Base-by-base conservation (phyloP, 2,113 vertebrate species). In the Dascyllus trimaculatus region DNA sequence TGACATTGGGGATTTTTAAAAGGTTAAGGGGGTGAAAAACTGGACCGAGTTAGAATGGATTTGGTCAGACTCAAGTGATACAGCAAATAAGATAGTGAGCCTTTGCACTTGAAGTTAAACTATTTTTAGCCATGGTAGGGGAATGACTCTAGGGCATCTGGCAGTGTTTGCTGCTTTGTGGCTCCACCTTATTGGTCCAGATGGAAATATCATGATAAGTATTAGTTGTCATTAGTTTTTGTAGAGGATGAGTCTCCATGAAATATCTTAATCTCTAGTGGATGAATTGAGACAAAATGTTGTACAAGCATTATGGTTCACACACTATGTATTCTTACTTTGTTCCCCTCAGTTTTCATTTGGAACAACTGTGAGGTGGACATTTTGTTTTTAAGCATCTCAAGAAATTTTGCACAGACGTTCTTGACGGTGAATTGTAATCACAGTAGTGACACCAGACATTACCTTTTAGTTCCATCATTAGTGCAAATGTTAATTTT, bases 61-160 rank as follows among this genome's bases (percentile, higher is more conserved):
- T 51, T n/a, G n/a, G 21, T 38, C 11, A 43, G 18, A 17, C 21
- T 52, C 17, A 0, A 11, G 46, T 29, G 2, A 54, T 29, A 24
- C 32, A 73, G 24, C 48, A 26, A 26, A 45, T 22, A 64, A 73
- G 9, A 21, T 6, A 21, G 24, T 3, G 5, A 59, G 11, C 25
- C 25, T 11, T 24, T 35, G 11, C 25, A 17, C 45, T 59, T 52
- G 7, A 46, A 35, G 19, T 35, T 15, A 2, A 51, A 22, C 24
- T 35, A 68, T 49, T 67, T 82, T 69, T 73, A 78, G 56, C 57
- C 18, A 0, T 54, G 29, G 14, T 13, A 48, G 40, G 0, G 2
- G 29, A 14, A 5, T 0, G 49, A 3, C 49, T 35, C n/a, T 22
- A 2, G 19, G 35, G 21, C 38, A 15, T 19, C 46, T 19, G 4